Conservation (phyloP, 92 coral and sea anemone species). For the Porites cylindrica region DNA sequence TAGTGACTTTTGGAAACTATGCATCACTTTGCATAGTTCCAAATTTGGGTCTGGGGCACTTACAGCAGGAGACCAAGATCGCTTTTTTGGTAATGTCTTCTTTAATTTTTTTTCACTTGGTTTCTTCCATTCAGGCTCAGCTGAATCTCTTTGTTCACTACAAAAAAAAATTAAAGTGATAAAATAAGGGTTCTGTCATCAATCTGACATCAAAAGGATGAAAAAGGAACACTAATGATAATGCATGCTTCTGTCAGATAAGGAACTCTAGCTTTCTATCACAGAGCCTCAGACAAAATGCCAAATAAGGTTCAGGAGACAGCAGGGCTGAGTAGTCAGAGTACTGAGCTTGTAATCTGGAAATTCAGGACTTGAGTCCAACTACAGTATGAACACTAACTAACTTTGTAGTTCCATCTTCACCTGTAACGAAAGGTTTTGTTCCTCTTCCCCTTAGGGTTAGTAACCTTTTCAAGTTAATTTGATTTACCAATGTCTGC, state of each 20-base stretch:
- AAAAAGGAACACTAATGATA: constrained; percentile 27
- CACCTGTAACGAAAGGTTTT: too few relatives aligned
- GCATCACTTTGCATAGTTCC: too few relatives aligned
- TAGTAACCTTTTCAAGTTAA: too few relatives aligned
- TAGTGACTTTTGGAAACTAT: too few relatives aligned
- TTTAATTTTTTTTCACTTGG: constrained; percentile 40
- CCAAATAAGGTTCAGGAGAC: background rate
- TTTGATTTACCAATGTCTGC: too few relatives aligned
- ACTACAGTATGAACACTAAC: background rate
- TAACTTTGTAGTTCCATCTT: too few relatives aligned
- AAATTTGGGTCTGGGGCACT: too few relatives aligned
- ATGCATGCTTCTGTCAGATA: background rate
- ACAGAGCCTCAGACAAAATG: background rate
- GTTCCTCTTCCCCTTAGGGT: too few relatives aligned
- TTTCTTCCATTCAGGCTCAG: constrained; percentile 29
- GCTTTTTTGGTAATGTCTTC: constrained; percentile 46
- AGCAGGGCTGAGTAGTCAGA: background rate
- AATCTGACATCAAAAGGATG: constrained; percentile 24
- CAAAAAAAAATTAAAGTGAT: background rate
- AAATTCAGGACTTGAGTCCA: background rate
- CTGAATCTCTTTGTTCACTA: constrained; percentile 32
- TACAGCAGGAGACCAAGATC: too few relatives aligned
- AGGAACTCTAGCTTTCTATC: background rate
- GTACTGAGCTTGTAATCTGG: background rate
- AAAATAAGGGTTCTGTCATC: constrained; percentile 7